Percentiles rank a stretch among this genome's conserved stretches.
Evolutionary conservation across 2,888 invertebrate species (phyloP).

Genomic region (Amaurobius ferox): DNA sequence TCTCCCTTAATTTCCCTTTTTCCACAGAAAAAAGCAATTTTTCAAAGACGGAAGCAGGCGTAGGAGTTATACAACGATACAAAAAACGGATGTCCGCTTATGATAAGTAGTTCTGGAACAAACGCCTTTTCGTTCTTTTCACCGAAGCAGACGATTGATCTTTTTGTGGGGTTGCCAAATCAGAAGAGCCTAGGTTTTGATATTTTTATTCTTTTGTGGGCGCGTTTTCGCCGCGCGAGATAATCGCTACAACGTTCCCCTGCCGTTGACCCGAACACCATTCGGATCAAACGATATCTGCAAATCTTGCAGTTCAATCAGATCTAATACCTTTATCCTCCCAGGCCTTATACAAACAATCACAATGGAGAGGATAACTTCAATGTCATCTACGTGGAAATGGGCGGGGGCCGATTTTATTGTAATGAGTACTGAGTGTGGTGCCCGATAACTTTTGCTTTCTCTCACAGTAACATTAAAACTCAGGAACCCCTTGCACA

Average conservation of each 20-base stretch:
- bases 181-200: constrained; percentile 12
- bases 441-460: no score
- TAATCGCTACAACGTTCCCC: constrained; percentile 23
- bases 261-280: constrained; percentile 53
- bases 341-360: background rate
- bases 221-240: constrained; percentile 25
- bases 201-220: constrained; percentile 52
- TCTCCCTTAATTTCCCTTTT: constrained; percentile 47
- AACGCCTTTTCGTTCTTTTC: constrained; percentile 10
- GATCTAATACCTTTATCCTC: background rate
- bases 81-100: constrained; percentile 55
- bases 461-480: no score
- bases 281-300: constrained; percentile 35
- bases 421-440: no score
- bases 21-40: background rate
- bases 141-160: constrained; percentile 21
- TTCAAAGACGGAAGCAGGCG: constrained; percentile 34
- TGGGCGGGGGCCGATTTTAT: background rate
- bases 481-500: no score
- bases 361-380: background rate
- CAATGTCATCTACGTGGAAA: background rate
- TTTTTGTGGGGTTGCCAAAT: constrained; percentile 43
- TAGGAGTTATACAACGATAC: constrained; percentile 20
- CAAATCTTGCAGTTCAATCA: background rate
- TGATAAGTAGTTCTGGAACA: constrained; percentile 42